Evolutionary conservation across 2,113 vertebrate genomes (phyloP).

Genomic region (Dicentrarchus labrax): DNA sequence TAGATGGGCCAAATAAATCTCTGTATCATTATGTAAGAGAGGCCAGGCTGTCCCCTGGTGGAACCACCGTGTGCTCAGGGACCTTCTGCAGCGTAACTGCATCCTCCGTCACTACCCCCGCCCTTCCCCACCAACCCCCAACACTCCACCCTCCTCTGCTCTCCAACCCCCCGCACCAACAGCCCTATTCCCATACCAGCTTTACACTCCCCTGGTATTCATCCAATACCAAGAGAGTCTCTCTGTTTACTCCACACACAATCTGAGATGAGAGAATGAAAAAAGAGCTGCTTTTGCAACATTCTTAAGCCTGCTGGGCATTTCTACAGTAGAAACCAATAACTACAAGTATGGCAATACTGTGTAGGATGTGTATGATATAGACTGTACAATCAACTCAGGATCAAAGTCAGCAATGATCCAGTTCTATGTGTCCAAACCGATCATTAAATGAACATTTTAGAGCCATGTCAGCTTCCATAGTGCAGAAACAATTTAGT

Average conservation of each 20-base stretch:
- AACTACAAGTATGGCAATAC: not conserved
- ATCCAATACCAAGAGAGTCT: not conserved
- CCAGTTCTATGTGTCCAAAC: not conserved
- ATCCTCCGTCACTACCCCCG: conserved; percentile 36
- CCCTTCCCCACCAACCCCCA: conserved; percentile 13
- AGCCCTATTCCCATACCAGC: conserved; percentile 9
- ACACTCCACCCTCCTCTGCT: not conserved
- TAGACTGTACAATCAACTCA: not conserved
- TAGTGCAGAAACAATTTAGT: not conserved
- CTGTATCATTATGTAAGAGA: conserved; percentile 69
- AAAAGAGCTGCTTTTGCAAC: not conserved
- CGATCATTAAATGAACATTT: not conserved
- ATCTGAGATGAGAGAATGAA: not conserved
- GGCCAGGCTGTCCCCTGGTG: conserved; percentile 49
- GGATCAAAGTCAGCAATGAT: not conserved
- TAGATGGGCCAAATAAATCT: conserved; percentile 71
- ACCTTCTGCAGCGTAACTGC: conserved; percentile 62
- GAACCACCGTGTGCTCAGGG: conserved; percentile 33
- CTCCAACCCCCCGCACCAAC: not conserved
- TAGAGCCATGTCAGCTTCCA: not conserved
- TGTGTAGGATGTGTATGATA: not conserved
- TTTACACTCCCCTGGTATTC: not conserved
- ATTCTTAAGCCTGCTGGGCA: not conserved
- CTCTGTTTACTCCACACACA: conserved; percentile 31
- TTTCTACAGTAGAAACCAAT: not conserved